Conservation (phyloP, 2,888 invertebrate genomes). For the Drosophila kanekoi region DNA sequence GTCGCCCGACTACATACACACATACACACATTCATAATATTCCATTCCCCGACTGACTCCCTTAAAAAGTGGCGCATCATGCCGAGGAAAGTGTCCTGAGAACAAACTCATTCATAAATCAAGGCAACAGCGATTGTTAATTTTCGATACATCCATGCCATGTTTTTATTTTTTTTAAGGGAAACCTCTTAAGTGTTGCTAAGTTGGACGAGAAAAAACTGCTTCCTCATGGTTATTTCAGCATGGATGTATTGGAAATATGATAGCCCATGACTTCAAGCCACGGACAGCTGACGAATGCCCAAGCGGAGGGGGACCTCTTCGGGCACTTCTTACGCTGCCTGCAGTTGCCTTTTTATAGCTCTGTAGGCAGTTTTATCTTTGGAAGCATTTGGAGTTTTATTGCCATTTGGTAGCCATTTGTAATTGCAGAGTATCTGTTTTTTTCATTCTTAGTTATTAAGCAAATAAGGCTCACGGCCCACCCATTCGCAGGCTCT, state of each 20-base stretch:
- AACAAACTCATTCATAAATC: slow-evolving; percentile 76
- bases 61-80: slow-evolving; percentile 55
- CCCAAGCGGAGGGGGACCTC: background rate
- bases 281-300: slow-evolving; percentile 52
- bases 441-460: too few species aligned
- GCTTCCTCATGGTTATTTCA: slow-evolving; percentile 75
- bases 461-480: too few species aligned
- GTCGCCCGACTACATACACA: slow-evolving; percentile 21
- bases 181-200: slow-evolving; percentile 62
- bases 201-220: slow-evolving; percentile 43
- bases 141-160: slow-evolving; percentile 56
- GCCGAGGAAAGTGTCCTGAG: slow-evolving; percentile 58
- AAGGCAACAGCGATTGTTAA: slow-evolving; percentile 66
- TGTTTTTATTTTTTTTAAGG: slow-evolving; percentile 37
- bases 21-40: slow-evolving; percentile 2
- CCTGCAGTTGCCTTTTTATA: slow-evolving; percentile 28
- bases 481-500: background rate
- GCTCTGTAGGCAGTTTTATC: background rate
- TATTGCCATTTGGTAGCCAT: background rate
- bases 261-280: slow-evolving; percentile 61
- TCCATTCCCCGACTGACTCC: slow-evolving; percentile 18
- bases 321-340: slow-evolving; percentile 20
- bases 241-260: slow-evolving; percentile 55
- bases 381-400: background rate
- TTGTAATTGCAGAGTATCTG: background rate